A percentile compares a stretch with the other conserved stretches of the same genome.
Conservation (phyloP, 2,888 invertebrate species). For the Timandra comae region DNA sequence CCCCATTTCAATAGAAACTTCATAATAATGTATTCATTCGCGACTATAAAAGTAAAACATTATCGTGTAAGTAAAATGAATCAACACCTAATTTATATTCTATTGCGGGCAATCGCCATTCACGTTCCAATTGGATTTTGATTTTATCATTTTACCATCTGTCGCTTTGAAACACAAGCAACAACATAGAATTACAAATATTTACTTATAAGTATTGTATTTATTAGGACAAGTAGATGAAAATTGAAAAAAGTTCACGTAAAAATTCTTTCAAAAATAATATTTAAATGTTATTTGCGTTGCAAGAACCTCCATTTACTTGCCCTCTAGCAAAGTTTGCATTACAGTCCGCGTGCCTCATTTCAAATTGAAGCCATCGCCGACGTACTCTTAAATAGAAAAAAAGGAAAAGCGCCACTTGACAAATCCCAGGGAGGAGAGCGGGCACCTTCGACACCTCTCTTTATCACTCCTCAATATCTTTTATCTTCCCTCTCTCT, state of each 20-base stretch:
- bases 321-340: constrained; percentile 33
- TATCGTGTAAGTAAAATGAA: neutral
- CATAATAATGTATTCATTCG: too few relatives aligned
- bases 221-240: neutral
- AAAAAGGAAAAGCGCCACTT: constrained; percentile 41
- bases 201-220: too few relatives aligned
- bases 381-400: constrained; percentile 29
- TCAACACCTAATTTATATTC: constrained; percentile 29
- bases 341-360: constrained; percentile 31
- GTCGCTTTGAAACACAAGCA: too few relatives aligned
- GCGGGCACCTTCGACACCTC: constrained; percentile 22
- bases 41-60: constrained; percentile 19
- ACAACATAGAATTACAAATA: too few relatives aligned
- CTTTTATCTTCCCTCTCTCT: constrained; percentile 29
- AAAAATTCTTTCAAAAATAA: neutral
- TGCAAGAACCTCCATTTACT: constrained; percentile 22
- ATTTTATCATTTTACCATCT: constrained; percentile 34
- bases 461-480: constrained; percentile 29
- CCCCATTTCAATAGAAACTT: too few relatives aligned
- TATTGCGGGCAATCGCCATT: constrained; percentile 31
- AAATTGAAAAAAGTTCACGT: constrained; percentile 1
- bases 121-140: constrained; percentile 16
- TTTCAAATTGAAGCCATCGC: constrained; percentile 45
- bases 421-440: constrained; percentile 44
- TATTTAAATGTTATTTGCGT: constrained; percentile 22